Evolutionary conservation across 2,888 invertebrate species (phyloP).

Genomic region (Spialia ferax): DNA sequence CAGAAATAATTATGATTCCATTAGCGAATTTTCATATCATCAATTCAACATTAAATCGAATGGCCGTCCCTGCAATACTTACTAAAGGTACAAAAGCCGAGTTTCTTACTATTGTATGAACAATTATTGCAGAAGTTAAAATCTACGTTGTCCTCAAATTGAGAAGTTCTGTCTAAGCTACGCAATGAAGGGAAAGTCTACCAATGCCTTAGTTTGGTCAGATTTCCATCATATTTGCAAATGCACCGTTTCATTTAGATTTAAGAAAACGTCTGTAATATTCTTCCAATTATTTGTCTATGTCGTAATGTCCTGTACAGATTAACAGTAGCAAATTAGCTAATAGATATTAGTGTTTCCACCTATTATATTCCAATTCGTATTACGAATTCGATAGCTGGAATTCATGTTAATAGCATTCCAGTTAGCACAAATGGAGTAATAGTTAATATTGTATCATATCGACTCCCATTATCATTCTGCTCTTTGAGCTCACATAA

Average conservation of each 20-base stretch:
- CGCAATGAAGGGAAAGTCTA: too few species aligned
- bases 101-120: too few species aligned
- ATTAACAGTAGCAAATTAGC: not conserved
- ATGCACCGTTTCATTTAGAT: too few species aligned
- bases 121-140: too few species aligned
- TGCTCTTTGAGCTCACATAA: conserved; percentile 26
- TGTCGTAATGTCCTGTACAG: not conserved
- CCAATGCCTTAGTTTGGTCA: too few species aligned
- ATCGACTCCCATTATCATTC: conserved; percentile 25
- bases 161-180: too few species aligned
- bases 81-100: not conserved
- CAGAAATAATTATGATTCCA: conserved; percentile 21
- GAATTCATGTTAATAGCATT: conserved; percentile 26
- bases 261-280: too few species aligned
- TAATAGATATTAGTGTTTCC: not conserved
- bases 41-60: conserved; percentile 20
- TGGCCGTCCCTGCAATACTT: not conserved
- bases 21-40: conserved; percentile 21
- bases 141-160: too few species aligned
- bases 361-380: conserved; percentile 1
- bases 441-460: conserved; percentile 34
- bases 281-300: too few species aligned
- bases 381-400: conserved; percentile 5
- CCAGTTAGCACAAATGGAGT: conserved; percentile 34
- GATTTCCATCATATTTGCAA: too few species aligned